These are phyloP conservation scores for Nebria ingens DNA, from an alignment of 1,140 invertebrate genomes.

Conservation along the genomic window DNA sequence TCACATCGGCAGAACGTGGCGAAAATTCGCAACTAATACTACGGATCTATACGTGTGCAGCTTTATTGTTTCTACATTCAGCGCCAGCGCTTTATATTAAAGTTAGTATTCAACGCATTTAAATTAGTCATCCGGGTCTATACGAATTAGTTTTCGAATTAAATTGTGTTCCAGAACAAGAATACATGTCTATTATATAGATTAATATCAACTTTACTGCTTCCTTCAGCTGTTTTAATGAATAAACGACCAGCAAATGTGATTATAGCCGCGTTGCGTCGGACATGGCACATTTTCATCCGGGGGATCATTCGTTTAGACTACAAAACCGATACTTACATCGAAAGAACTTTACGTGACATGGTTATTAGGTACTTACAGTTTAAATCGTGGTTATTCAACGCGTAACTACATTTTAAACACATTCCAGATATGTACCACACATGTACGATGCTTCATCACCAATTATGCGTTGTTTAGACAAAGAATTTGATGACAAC, in stretches of 20 bases:
- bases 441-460: background rate
- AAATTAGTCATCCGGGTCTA: background rate
- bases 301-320: background rate
- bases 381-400: too few species aligned
- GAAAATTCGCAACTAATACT: background rate
- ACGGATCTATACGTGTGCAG: background rate
- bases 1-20: background rate
- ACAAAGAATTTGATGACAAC: background rate
- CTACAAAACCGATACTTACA: background rate
- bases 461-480: background rate
- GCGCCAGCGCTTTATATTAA: background rate
- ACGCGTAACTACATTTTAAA: too few species aligned
- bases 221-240: background rate
- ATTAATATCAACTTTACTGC: background rate
- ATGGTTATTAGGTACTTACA: background rate
- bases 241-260: background rate
- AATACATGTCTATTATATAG: background rate
- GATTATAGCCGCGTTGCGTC: background rate
- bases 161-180: constrained; percentile 1
- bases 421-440: constrained; percentile 3
- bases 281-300: background rate
- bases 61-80: background rate
- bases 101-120: background rate
- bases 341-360: background rate
- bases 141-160: background rate